Evolutionary conservation across 2,888 invertebrate genomes (phyloP), one percentile per base, ranked within the genome.

Genomic region (Tetanocera ferruginea): DNA sequence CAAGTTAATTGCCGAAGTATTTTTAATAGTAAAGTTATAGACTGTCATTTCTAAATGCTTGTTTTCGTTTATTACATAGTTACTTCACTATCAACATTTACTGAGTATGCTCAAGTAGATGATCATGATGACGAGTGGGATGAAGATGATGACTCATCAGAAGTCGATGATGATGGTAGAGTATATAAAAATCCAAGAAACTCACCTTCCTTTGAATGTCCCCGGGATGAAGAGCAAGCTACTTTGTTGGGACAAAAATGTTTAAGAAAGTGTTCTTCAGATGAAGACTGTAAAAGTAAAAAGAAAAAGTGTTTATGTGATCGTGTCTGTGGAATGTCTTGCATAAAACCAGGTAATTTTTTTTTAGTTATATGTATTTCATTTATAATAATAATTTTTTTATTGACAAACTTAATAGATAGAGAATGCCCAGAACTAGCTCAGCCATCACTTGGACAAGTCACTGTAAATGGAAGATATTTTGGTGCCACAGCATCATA

Each of bases 291-390:
- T 90, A 97, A 97, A 90, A 98, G 98, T 88, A 96, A 96, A 91
- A 96, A 97, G 91, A 98, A 98, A 91, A 95, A 97, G 88, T 99
- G 99, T 88, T 92, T 98, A 80, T 99, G 99, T 88, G 99, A 99
- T 88, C 98, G 98, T 69, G 94, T 95, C 1, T 99, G 99, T 87
- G 99, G 99, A 77, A 95, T 97, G 94, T 98, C 98, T 75, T 99
- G 99, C 90, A 97, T 99, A 83, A 98, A 98, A 89, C 98, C 97
- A 89, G 96, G 97, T 97, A n/a, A 9, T 8, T 1, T 9, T 70
- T 52, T 6, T 0, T n/a, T 2, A 8, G 17, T 1, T 70, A 2
- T n/a, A 28, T 17, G 4, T 51, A 25, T 17, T 25, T 17, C 23
- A 25, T 17, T 25, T 5, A 9, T 28, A 25, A 28, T 69, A 11